These are phyloP conservation scores for Gambusia yucatana DNA, from an alignment of 2,797 vertebrate genomes.

Conservation along the genomic window DNA sequence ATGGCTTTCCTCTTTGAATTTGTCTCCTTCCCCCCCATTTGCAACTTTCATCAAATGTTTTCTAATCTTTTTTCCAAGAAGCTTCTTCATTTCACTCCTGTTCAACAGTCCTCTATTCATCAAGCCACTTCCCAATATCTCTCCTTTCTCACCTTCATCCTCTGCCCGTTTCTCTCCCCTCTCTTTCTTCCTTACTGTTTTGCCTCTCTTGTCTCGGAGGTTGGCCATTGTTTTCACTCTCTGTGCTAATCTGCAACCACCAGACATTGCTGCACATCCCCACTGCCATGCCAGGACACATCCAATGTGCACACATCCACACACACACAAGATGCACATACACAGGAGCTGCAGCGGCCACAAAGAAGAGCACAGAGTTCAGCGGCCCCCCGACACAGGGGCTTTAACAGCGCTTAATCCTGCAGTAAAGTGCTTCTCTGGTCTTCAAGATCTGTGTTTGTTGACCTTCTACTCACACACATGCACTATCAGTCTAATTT, in stretches of 20 bases:
- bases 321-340: constrained; percentile 17
- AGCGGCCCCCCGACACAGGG: constrained; percentile 55
- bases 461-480: constrained; percentile 44
- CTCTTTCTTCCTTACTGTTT: constrained; percentile 21
- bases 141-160: constrained; percentile 40
- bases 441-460: constrained; percentile 60
- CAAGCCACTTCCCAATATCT: constrained; percentile 41
- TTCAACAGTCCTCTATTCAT: constrained; percentile 33
- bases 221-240: constrained; percentile 68
- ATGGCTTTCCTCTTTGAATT: constrained; percentile 30
- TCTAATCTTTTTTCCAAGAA: constrained; percentile 51
- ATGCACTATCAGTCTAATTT: background rate
- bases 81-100: constrained; percentile 35
- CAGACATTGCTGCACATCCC: constrained; percentile 67
- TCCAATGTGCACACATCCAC: constrained; percentile 10
- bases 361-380: constrained; percentile 46
- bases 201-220: constrained; percentile 58
- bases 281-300: constrained; percentile 22
- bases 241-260: constrained; percentile 68
- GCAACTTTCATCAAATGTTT: constrained; percentile 57
- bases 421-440: constrained; percentile 64
- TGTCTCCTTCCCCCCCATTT: constrained; percentile 48
- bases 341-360: constrained; percentile 23
- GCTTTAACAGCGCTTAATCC: constrained; percentile 75
- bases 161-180: constrained; percentile 34